Base-by-base conservation (phyloP, 2,888 invertebrate species). In the Chrysolina oricalcia region DNA sequence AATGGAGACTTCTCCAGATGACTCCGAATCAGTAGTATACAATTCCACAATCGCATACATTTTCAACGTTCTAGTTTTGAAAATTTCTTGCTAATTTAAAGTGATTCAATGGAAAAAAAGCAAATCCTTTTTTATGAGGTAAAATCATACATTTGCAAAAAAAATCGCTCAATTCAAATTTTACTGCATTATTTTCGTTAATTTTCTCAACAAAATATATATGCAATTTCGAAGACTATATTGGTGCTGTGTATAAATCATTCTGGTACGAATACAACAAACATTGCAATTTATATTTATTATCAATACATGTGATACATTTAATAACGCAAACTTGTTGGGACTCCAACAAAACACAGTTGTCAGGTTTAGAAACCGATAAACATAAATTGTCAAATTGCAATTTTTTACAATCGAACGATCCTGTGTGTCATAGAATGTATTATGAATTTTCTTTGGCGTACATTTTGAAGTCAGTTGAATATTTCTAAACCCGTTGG, bases 191-290 rank as follows among this genome's bases (percentile, higher is more conserved):
- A 48, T 10, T 15, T 67, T 67, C 46, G n/a, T 17, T 19, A 19
- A 67, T 48, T 53, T 68, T 68, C 53, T 68, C 19, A 56, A 68
- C 56, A 41, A 40, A 68, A 53, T 35, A 53, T 53, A 68, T 68
- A 35, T 53, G 23, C 53, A 53, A 53, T 68, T 68, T 50, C 9
- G 56, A 68, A 19, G 68, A 68, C n/a, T 50, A 5, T 40, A 68
- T 53, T 53, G 68, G 68, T n/a, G 46, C 68, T 23, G 27, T 53
- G n/a, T 68, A 68, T 40, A 68, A 56, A 68, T 68, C 53, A 53
- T 68, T 35, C 15, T 53, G 40, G 48, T 68, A 68, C 17, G 50
- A 27, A 15, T 48, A 65, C 21, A 19, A 41, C 9, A 46, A 43
- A 53, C 35, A 23, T 35, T 40, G 35, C 19, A 68, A 35, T 56